Evolutionary conservation across 2,888 invertebrate species (phyloP), one percentile per base, ranked within the genome.

Genomic region (Byasa hedistus): DNA sequence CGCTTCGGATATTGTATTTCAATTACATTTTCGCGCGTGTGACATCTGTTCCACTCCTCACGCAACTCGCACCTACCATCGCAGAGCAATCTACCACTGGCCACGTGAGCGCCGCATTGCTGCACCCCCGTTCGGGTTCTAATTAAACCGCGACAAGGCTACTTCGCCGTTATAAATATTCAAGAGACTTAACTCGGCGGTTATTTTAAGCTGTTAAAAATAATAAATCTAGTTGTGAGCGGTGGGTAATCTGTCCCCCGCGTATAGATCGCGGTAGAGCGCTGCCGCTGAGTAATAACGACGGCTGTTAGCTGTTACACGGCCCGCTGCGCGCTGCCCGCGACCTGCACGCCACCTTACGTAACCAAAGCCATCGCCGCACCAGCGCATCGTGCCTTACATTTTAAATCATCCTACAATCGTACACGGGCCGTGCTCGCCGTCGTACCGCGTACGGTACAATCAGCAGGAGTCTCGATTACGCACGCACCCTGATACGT

Each of bases 281-380:
- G 65, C 69, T 69, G 75, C 75, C 75, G 75, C 76, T 72, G 73
- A 76, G 73, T 71, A 78, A 79, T 82, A 80, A 79, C 79, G 75
- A 79, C 79, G 75, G 78, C 79, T 76, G 78, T 82, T 82, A 79
- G 78, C 80, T 76, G 78, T 82, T 82, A 79, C 80, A 84, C 79
- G 84, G 82, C 75, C 80, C 78, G 79, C 75, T 10, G 32, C 32
- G 32, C 32, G 32, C 32, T 83, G 83, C 77, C 75, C 80, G 76
- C 78, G 75, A 71, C 79, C 76, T 81, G 76, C 78, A 82, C 76
- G 79, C 76, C 71, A 79, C 72, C 79, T 84, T 85, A 87, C 81
- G 82, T 86, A 85, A 86, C 72, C 72, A 73, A 76, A 75, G 71
- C 76, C 75, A 79, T 77, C 66, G 69, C 65, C 57, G 58, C 68